Conservation (phyloP, 2,888 invertebrate species). For the Zaprionus lineosus region DNA sequence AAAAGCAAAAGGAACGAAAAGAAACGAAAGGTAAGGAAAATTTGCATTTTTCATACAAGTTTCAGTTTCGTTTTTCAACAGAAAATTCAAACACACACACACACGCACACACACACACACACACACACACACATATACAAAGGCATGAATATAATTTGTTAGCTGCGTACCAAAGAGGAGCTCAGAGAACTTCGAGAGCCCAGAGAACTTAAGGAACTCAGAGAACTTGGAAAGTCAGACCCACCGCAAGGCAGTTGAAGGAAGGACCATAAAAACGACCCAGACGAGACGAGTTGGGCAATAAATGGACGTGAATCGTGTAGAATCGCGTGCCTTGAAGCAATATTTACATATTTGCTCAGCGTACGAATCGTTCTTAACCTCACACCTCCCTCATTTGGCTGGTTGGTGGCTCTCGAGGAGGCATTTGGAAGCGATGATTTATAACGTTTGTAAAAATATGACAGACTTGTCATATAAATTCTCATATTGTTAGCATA, state of each 20-base stretch:
- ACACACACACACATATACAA: no score
- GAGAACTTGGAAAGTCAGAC: slow-evolving; percentile 31
- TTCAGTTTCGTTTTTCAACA: slow-evolving; percentile 36
- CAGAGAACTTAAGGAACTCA: neutral
- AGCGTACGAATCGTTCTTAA: slow-evolving; percentile 29
- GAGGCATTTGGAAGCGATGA: slow-evolving; percentile 54
- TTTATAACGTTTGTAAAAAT: slow-evolving; percentile 78
- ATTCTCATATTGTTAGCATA: slow-evolving; percentile 75
- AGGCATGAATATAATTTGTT: no score
- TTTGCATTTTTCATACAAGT: slow-evolving; percentile 69
- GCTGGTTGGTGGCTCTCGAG: slow-evolving; percentile 25
- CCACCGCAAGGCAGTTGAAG: slow-evolving; percentile 62
- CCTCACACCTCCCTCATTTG: slow-evolving; percentile 49
- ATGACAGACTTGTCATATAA: slow-evolving; percentile 78
- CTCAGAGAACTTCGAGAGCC: slow-evolving; percentile 13
- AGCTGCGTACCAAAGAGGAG: no score
- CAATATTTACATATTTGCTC: slow-evolving; percentile 67
- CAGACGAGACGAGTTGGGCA: slow-evolving; percentile 38
- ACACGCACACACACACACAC: no score
- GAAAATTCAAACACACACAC: slow-evolving; percentile 35
- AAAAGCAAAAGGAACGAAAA: slow-evolving; percentile 32
- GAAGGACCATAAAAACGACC: slow-evolving; percentile 54
- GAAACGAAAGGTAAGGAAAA: slow-evolving; percentile 23
- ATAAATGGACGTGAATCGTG: slow-evolving; percentile 32
- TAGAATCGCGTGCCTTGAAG: slow-evolving; percentile 67